Evolutionary conservation across 2,113 vertebrate species (phyloP), one percentile per base, ranked within the genome.

Genomic region (Romanogobio albipinnatus): DNA sequence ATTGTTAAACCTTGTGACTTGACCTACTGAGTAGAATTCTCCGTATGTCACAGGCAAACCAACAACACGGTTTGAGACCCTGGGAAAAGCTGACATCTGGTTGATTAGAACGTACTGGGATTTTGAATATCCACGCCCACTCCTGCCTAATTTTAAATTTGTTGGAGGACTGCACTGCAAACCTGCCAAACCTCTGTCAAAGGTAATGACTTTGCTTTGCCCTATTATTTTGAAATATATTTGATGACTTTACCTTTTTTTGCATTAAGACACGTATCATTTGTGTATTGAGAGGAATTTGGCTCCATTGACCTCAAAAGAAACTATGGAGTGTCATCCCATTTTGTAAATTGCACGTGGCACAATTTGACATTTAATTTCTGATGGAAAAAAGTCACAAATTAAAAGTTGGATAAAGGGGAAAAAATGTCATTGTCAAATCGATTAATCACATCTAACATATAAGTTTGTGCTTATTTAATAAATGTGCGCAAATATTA

Each of bases 1-100:
- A 3, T 8, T 36, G 6, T 68, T 36, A 19, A 36, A 33, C 8
- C 1, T 36, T 68, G 14, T 68, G 15, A 14, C 61, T 62, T 62
- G 61, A 64, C 1, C 13, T 64, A 29, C 24, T 36, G 29, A 68
- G 6, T 36, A 17, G 61, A 6, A 17, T 2, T 45, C 61, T 77
- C 86, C n/a, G 64, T 19, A 87, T 80, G 87, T 36, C 49, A 3
- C 5, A 97, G 96, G 96, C 66, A 94, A 89, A 88, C 94, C 95
- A 62, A 96, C 94, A 36, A 94, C 95, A 0, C 47, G 96, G 47
- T 97, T 96, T 89, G 96, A 97, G 86, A 93, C 79, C 0, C 92
- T 96, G 92, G 94, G 95, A 3, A 96, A 95, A 92, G 96, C 96
- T 51, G 96, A 97, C 87, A 95, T 97, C 47, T 97, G 96, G 96